These are phyloP conservation scores for Sebastes itinus DNA, from an alignment of 2,797 vertebrate genomes.

Conservation along the genomic window DNA sequence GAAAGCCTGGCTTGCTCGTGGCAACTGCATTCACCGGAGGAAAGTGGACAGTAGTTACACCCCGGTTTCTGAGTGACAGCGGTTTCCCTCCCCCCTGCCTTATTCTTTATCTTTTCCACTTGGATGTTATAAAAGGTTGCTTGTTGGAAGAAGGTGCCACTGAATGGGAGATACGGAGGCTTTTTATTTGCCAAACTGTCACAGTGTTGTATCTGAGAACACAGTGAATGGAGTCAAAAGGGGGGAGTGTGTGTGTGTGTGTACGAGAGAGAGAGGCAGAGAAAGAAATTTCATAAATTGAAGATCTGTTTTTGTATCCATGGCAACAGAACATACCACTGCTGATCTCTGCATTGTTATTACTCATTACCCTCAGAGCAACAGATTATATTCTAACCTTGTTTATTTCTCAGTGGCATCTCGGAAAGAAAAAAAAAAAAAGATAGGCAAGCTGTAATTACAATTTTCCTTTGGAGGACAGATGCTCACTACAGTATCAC, in stretches of 20 bases:
- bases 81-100: not conserved
- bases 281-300: slow-evolving; percentile 52
- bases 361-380: slow-evolving; percentile 72
- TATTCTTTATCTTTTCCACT: slow-evolving; percentile 59
- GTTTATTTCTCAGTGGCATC: slow-evolving; percentile 66
- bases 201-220: slow-evolving; percentile 47
- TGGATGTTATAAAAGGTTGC: slow-evolving; percentile 57
- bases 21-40: slow-evolving; percentile 26
- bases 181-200: slow-evolving; percentile 75
- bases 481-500: slow-evolving; percentile 25
- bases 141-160: slow-evolving; percentile 51
- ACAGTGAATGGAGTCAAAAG: slow-evolving; percentile 29
- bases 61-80: slow-evolving; percentile 38
- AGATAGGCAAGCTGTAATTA: slow-evolving; percentile 57
- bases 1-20: slow-evolving; percentile 53
- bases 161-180: slow-evolving; percentile 47
- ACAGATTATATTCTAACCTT: slow-evolving; percentile 70
- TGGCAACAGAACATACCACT: slow-evolving; percentile 72
- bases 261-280: not conserved
- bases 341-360: slow-evolving; percentile 71
- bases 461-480: slow-evolving; percentile 52
- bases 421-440: slow-evolving; percentile 14
- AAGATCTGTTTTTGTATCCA: slow-evolving; percentile 72
- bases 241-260: not conserved
- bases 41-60: slow-evolving; percentile 66